phyloP scores from a whole-genome alignment of 2,888 invertebrate species.

The Malachius bipustulatus region DNA sequence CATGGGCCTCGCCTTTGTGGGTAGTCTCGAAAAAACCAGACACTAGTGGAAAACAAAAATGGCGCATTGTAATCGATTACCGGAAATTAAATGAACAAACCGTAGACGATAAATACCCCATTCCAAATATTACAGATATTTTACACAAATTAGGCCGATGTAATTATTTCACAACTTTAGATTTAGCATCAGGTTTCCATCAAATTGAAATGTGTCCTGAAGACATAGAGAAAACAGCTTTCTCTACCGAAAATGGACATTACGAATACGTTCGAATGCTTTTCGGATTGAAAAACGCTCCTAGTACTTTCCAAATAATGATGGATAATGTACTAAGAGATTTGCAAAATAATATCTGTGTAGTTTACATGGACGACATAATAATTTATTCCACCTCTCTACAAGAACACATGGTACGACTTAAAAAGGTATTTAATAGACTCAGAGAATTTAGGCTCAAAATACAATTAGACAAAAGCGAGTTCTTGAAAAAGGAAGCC shows the following conservation, averaged over 20 bases:
- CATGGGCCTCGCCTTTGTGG: background rate
- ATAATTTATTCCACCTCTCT: background rate
- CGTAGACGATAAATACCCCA: too few species aligned
- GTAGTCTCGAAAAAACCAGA: background rate
- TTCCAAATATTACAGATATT: background rate
- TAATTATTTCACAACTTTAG: background rate
- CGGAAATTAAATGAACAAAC: background rate
- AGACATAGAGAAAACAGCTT: slow-evolving; percentile 2
- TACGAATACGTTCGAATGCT: background rate
- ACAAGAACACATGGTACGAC: slow-evolving; percentile 1
- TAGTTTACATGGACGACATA: background rate
- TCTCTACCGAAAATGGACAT: background rate
- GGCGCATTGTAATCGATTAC: background rate
- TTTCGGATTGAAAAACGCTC: background rate
- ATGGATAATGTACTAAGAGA: too few species aligned
- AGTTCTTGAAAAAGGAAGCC: too few species aligned
- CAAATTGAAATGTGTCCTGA: slow-evolving; percentile 1
- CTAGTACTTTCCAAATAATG: too few species aligned
- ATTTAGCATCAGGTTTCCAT: slow-evolving; percentile 1
- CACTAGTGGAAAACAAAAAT: background rate
- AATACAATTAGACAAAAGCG: too few species aligned
- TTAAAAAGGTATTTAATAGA: background rate
- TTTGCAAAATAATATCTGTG: background rate
- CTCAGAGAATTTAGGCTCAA: too few species aligned
- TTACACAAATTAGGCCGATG: background rate